A percentile compares a stretch with the other conserved stretches of the same genome.
phyloP scores from a whole-genome alignment of 2,888 invertebrate genomes.

The Ligdia adustata region DNA sequence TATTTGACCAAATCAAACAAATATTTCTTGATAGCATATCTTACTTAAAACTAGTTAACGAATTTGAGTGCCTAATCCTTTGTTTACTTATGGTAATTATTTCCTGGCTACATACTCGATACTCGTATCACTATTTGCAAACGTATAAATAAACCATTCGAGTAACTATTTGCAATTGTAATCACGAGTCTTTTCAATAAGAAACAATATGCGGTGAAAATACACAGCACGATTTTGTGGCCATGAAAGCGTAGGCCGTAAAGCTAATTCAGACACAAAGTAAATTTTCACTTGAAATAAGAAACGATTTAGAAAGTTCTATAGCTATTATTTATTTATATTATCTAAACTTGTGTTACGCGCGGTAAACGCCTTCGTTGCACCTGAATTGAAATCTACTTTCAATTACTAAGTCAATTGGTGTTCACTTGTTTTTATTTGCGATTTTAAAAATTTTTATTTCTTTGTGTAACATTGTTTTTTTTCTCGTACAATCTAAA shows the following conservation, averaged over 20 bases:
- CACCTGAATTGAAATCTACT: slow-evolving; percentile 61
- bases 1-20: slow-evolving; percentile 35
- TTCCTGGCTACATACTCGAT: slow-evolving; percentile 22
- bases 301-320: slow-evolving; percentile 68
- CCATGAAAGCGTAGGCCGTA: slow-evolving; percentile 43
- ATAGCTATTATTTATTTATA: slow-evolving; percentile 51
- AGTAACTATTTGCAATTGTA: slow-evolving; percentile 29
- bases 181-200: slow-evolving; percentile 20
- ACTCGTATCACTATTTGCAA: slow-evolving; percentile 7
- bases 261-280: slow-evolving; percentile 47
- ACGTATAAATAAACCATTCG: slow-evolving; percentile 20
- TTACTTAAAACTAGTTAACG: slow-evolving; percentile 26
- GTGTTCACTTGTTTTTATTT: slow-evolving; percentile 36
- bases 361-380: slow-evolving; percentile 66
- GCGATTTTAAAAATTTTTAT: slow-evolving; percentile 21
- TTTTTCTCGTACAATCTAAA: slow-evolving; percentile 14
- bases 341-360: slow-evolving; percentile 65
- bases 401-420: slow-evolving; percentile 60
- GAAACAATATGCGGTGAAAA: slow-evolving; percentile 30
- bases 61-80: slow-evolving; percentile 14
- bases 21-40: slow-evolving; percentile 28
- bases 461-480: not conserved
- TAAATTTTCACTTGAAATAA: slow-evolving; percentile 51
- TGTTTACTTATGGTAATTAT: slow-evolving; percentile 32
- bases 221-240: slow-evolving; percentile 37